Base-by-base conservation (phyloP, 2,888 invertebrate species). In the Pinctada fucata region DNA sequence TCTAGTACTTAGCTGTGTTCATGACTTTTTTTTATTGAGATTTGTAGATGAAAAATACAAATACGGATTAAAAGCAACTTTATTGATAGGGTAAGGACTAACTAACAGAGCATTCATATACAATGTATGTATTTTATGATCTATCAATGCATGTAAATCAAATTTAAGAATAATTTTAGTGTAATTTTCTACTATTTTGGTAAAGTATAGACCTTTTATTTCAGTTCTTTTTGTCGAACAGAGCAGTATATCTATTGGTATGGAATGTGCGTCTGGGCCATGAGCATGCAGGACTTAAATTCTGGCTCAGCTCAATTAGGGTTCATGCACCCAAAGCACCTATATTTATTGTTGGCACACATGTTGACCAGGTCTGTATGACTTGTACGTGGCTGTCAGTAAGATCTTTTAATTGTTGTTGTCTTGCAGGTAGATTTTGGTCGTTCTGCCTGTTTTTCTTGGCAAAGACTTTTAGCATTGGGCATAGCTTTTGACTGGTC, bases 261-360 rank as follows among this genome's bases (percentile, higher is more conserved):
- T 92, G 92, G 92, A 91, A 91, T 82, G 89, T 89, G 1, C 82
- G 92, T 58, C 88, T 91, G 3, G 91, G 92, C 10, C 87, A 88
- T 74, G 91, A 92, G 75, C 91, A 92, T 83, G 91, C 92, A 64
- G 91, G 92, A 50, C 86, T 92, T 8, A 90, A 91, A 76, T 92
- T 92, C 87, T 92, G 92, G 92, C 88, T 92, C 51, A 91, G 88
- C 78, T 91, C 91, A 6, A 91, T 92, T 63, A 83, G 88, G 31
- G 91, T 91, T 5, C 92, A 92, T 83, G 91, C 92, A 3, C 91
- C 91, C 3, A 88, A 90, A 68, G 91, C 92, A 51, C 91, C 92
- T 0, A 89, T 92, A 49, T 91, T 92, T 85, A 89, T 92, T 10
- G 88, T 92, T 5, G 92, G 91, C 3, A 91, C 91, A 16, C 91